Conservation (phyloP, 2,113 vertebrate genomes). For the Capra hircus region DNA sequence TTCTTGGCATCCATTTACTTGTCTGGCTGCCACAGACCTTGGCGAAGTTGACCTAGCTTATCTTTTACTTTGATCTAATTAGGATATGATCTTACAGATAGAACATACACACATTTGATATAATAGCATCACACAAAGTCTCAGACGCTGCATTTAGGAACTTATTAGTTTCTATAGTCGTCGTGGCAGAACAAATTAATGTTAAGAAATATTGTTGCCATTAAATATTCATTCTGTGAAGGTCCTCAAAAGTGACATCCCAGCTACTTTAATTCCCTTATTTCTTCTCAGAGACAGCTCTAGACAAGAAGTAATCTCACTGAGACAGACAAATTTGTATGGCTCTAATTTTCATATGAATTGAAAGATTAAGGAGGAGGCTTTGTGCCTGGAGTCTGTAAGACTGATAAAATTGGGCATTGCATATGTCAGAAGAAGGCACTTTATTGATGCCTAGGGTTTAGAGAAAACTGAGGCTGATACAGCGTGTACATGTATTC, state of each 20-base stretch:
- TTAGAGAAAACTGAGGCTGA: conserved; percentile 12
- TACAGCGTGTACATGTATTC: background rate
- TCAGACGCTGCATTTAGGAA: background rate
- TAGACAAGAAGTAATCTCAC: conserved; percentile 33
- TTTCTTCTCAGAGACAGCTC: conserved; percentile 44
- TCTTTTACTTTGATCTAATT: conserved; percentile 8
- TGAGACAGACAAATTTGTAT: background rate
- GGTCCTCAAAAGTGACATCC: conserved; percentile 8
- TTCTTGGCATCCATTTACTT: background rate
- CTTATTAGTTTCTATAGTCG: background rate
- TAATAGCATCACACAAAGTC: background rate
- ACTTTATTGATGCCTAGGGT: conserved; percentile 34
- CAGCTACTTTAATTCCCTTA: conserved; percentile 31
- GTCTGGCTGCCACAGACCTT: background rate
- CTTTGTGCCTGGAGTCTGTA: conserved; percentile 6
- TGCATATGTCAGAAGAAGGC: background rate
- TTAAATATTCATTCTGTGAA: conserved; percentile 30
- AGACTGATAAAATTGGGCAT: conserved; percentile 39
- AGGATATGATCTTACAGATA: background rate
- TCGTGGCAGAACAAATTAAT: conserved; percentile 18
- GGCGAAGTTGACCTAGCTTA: background rate
- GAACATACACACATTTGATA: background rate
- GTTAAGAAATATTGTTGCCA: conserved; percentile 16
- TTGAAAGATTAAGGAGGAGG: conserved; percentile 49
- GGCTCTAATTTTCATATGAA: conserved; percentile 47